Percentiles rank a stretch among this genome's conserved stretches.
Conservation (phyloP, 2,797 vertebrate species). For the Luscinia megarhynchos region DNA sequence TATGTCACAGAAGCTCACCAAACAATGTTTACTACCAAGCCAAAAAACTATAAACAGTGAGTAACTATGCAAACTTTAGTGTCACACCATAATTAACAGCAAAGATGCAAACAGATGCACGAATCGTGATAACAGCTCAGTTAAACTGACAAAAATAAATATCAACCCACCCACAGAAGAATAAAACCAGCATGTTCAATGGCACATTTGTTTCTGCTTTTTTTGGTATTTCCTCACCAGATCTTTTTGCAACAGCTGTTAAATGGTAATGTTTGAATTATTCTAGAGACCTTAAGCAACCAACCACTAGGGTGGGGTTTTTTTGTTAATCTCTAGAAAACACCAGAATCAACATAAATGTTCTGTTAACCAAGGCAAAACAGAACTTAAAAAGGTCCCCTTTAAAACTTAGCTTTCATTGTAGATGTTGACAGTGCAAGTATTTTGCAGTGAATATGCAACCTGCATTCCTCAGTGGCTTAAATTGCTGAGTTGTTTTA, state of each 20-base stretch:
- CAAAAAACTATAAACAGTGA: conserved; percentile 39
- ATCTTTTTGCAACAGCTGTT: conserved; percentile 41
- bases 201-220: conserved; percentile 11
- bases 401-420: conserved; percentile 1
- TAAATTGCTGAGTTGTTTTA: conserved; percentile 11
- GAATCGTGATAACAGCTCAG: background rate
- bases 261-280: conserved; percentile 9
- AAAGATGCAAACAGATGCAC: conserved; percentile 61
- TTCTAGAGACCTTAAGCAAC: conserved; percentile 10
- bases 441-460: conserved; percentile 32
- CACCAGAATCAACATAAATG: background rate
- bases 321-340: background rate
- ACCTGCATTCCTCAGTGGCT: conserved; percentile 37
- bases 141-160: conserved; percentile 57
- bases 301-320: background rate
- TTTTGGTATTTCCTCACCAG: background rate
- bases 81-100: conserved; percentile 52
- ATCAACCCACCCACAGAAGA: conserved; percentile 50
- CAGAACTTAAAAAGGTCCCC: background rate
- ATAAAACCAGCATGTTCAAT: background rate
- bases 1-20: conserved; percentile 23
- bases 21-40: conserved; percentile 48
- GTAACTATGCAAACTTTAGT: conserved; percentile 51
- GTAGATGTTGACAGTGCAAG: conserved; percentile 30
- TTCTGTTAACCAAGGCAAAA: conserved; percentile 2